These are phyloP conservation scores for Ectobius pallidus DNA, from an alignment of 2,888 invertebrate genomes.

Conservation along the genomic window DNA sequence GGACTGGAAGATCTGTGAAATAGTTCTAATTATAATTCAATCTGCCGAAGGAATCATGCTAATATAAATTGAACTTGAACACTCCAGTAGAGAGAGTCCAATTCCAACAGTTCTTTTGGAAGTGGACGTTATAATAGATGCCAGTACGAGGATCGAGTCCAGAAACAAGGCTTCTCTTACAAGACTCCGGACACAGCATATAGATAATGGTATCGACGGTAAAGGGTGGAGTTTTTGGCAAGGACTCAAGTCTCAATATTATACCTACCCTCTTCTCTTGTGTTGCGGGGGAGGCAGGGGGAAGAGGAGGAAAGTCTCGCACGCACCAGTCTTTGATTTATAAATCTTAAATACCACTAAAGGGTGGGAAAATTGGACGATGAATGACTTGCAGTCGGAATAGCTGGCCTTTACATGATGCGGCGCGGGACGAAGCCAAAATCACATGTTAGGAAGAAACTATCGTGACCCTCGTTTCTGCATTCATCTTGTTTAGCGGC, in stretches of 20 bases:
- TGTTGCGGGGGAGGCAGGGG: not conserved
- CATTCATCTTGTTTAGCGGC: constrained; percentile 18
- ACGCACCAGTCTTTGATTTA: constrained; percentile 36
- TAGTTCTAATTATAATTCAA: too few species aligned
- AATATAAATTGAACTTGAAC: too few species aligned
- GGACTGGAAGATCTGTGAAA: too few species aligned
- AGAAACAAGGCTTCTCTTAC: not conserved
- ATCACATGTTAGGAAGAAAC: constrained; percentile 31
- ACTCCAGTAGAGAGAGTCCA: too few species aligned
- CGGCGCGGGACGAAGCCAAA: constrained; percentile 31
- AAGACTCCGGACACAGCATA: not conserved
- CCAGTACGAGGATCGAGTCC: not conserved
- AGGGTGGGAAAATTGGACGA: constrained; percentile 40
- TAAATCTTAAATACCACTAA: constrained; percentile 43
- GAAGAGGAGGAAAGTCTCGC: constrained; percentile 14
- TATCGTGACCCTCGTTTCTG: constrained; percentile 22
- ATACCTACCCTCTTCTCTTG: constrained; percentile 21
- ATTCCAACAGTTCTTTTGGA: too few species aligned
- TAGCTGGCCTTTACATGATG: not conserved
- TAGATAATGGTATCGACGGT: not conserved
- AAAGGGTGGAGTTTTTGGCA: constrained; percentile 33
- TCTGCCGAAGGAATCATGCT: too few species aligned
- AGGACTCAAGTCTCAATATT: constrained; percentile 36
- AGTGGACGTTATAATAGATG: too few species aligned
- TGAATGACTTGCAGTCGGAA: constrained; percentile 32